Base-by-base conservation (phyloP, 1,140 invertebrate species). In the Drosophila ercepeae region DNA sequence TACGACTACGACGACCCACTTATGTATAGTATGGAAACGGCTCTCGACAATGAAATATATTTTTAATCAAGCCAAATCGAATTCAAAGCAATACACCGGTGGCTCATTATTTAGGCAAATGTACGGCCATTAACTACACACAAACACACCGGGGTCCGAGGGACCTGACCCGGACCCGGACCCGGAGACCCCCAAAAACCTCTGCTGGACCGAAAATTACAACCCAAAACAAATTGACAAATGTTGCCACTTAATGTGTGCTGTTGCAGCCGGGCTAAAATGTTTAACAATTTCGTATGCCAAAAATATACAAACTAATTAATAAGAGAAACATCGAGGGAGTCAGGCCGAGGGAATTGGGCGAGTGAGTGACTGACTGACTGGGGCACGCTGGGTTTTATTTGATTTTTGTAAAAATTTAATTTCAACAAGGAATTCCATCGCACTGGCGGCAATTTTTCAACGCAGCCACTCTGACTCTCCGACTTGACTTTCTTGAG, bases 281-380 rank as follows among this genome's bases (percentile, higher is more conserved):
- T 84, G 81, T 86, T 86, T 61, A 84, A 84, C 81, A 84, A 81
- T 84, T 84, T 86, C 59, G 63, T 83, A 64, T 84, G 81, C 82
- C 82, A 88, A 86, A 86, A 86, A 86, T 86, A 86, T 86, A 86
- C 82, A 78, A 81, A 88, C 82, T 86, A 86, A 86, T 86, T 86
- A 86, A 86, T 86, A 82, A 88, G 68, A 58, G 27, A 69, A 70
- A 53, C 57, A 67, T 74, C 68, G 32, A 34, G 67, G 73, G 68
- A 79, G 25, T 57, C 49, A 45, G 50, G 29, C 29, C 14, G 8
- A 13, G 50, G 60, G 48, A 54, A 46, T 27, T 2, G 9, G 44
- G 57, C 14, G n/a, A 19, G 19, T 27, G 27, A 29, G 36, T 18
- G 60, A 65, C 25, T 46, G 64, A 68, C 50, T 71, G 68, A 60